Evolutionary conservation across 1,140 invertebrate genomes (phyloP), one percentile per base, ranked within the genome.

Genomic region (Mya arenaria): DNA sequence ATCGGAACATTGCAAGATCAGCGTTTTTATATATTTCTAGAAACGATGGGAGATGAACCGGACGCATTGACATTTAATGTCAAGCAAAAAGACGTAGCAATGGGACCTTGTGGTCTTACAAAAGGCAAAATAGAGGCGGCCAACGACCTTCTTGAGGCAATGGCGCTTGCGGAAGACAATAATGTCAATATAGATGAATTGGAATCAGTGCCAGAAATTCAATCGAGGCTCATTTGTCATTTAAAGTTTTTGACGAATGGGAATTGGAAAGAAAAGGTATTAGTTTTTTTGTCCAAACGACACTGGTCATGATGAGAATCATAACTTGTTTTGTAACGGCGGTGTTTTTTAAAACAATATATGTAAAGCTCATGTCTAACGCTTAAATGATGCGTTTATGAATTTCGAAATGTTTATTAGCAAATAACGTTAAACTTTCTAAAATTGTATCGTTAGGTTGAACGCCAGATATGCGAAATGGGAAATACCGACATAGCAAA

Each of bases 141-240:
- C 8, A 34, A 48, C 4, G 75, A 78, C 68, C 28, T 68, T 19
- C 5, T 66, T 0, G 75, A 78, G 10, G 75, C 62, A 19, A 66
- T 78, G 39, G 15, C 4, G n/a, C 34, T 78, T 4, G 44, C 63
- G 17, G 75, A 66, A n/a, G 44, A 65, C 0, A 4, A 78, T 19
- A 32, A 62, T n/a, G 52, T 78, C 19, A 1, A 34, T 37, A 28
- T n/a, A 23, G 75, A 78, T 36, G 19, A 15, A n/a, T 30, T 78
- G 4, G 65, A 78, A 25, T 37, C 62, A 0, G 4, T 68, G 1
- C 48, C 63, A 8, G 75, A 78, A 25, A 55, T 68, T 19, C 41
- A 78, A 28, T 52, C 34, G 19, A 55, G 75, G 32, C 60, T 78
- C 4, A 78, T 39, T 55, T 78, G 75, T 68, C 75, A 78, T 39